Conservation (phyloP, 1,140 invertebrate genomes). For the Nomia melanderi region DNA sequence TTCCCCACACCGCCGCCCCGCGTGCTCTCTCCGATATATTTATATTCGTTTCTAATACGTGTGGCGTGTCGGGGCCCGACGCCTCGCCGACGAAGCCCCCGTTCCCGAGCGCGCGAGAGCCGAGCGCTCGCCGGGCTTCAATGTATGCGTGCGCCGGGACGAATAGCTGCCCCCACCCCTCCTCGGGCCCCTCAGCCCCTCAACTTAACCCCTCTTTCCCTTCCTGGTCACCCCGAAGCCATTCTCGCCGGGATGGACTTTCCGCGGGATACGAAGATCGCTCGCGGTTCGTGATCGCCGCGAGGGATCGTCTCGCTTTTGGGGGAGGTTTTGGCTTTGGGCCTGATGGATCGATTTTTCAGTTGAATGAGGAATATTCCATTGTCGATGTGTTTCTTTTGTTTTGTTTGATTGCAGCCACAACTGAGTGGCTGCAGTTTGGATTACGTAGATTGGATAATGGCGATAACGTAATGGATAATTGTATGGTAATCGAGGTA, state of each 20-base stretch:
- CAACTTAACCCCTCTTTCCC: background rate
- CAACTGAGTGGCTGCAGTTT: too few species aligned
- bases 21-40: conserved; percentile 69
- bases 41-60: conserved; percentile 76
- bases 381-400: too few species aligned
- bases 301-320: background rate
- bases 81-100: conserved; percentile 52
- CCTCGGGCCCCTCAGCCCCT: too few species aligned
- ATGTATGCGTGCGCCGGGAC: conserved; percentile 36
- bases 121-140: conserved; percentile 10
- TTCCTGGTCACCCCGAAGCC: conserved; percentile 25
- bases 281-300: background rate
- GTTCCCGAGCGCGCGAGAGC: conserved; percentile 30
- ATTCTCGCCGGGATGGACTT: conserved; percentile 12
- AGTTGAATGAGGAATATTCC: too few species aligned
- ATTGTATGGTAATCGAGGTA: too few species aligned
- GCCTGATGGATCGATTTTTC: too few species aligned
- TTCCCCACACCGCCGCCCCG: background rate
- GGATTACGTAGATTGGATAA: too few species aligned
- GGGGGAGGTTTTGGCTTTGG: background rate
- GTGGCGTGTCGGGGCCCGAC: conserved; percentile 60
- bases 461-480: too few species aligned
- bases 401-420: too few species aligned
- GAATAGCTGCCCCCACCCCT: background rate
- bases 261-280: conserved; percentile 5